Evolutionary conservation across 2,797 vertebrate species (phyloP).

Genomic region (Siniperca undulata): DNA sequence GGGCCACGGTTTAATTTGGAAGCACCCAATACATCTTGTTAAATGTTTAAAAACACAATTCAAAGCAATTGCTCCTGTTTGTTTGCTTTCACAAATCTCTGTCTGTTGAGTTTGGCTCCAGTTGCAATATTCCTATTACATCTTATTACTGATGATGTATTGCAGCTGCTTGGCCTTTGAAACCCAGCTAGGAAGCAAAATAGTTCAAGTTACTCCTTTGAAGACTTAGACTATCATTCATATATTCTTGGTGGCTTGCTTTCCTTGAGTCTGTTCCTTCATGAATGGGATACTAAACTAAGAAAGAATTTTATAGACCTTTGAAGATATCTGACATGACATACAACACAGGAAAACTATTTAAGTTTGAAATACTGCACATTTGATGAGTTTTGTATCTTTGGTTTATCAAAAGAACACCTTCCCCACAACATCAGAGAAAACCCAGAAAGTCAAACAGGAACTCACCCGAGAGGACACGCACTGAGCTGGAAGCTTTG

Average conservation of each 20-base stretch:
- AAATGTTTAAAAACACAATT: slow-evolving; percentile 49
- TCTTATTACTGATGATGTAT: slow-evolving; percentile 61
- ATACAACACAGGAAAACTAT: background rate
- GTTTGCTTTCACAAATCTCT: slow-evolving; percentile 47
- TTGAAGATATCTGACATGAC: background rate
- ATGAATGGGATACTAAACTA: background rate
- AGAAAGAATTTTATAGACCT: background rate
- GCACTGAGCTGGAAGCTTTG: slow-evolving; percentile 83
- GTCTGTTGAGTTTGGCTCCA: slow-evolving; percentile 63
- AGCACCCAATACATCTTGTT: slow-evolving; percentile 37
- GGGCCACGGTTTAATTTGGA: slow-evolving; percentile 45
- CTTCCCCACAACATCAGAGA: background rate
- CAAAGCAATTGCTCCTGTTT: slow-evolving; percentile 49
- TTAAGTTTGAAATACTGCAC: background rate
- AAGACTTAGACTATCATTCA: background rate
- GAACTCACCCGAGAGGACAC: slow-evolving; percentile 91
- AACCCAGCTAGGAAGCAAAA: slow-evolving; percentile 12
- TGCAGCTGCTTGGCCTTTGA: slow-evolving; percentile 42
- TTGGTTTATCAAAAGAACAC: background rate
- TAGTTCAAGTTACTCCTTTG: slow-evolving; percentile 12
- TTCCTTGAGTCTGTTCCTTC: background rate
- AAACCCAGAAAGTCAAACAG: background rate
- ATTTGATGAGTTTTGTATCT: background rate
- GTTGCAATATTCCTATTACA: slow-evolving; percentile 46
- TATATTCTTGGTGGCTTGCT: background rate